A percentile compares a stretch with the other conserved stretches of the same genome.
Conservation (phyloP, 2,113 vertebrate species). For the Datnioides undecimradiatus region DNA sequence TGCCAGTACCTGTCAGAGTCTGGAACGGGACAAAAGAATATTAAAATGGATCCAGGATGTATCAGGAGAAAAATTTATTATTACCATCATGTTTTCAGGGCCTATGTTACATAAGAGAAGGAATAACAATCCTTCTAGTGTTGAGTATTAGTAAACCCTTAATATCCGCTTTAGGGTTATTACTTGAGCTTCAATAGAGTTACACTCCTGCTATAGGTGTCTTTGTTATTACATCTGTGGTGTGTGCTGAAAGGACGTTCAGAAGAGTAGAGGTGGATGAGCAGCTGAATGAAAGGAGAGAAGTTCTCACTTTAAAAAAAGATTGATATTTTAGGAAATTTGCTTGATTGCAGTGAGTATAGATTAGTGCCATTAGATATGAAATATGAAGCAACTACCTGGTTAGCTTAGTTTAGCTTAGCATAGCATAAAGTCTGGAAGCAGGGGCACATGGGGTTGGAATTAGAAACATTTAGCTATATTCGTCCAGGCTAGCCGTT, state of each 20-base stretch:
- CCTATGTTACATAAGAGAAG: not conserved
- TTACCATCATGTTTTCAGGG: not conserved
- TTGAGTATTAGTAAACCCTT: not conserved
- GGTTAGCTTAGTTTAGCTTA: too few relatives aligned
- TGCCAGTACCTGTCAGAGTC: not conserved
- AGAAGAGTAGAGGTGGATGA: not conserved
- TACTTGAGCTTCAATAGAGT: not conserved
- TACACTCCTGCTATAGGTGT: constrained; percentile 5
- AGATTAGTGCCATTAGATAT: not conserved
- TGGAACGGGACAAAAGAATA: not conserved
- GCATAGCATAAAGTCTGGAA: too few relatives aligned
- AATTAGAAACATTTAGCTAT: too few relatives aligned
- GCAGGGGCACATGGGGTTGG: too few relatives aligned
- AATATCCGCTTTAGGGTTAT: constrained; percentile 1
- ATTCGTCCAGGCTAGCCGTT: not conserved
- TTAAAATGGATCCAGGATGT: not conserved
- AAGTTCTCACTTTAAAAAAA: not conserved
- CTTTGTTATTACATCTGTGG: not conserved
- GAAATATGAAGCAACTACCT: not conserved
- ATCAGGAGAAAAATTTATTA: not conserved
- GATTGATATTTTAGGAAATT: not conserved
- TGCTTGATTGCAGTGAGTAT: not conserved
- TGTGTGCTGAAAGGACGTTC: not conserved
- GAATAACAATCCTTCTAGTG: not conserved
- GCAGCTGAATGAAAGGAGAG: not conserved